Conservation (phyloP, 2,888 invertebrate genomes). For the Diaperis boleti region DNA sequence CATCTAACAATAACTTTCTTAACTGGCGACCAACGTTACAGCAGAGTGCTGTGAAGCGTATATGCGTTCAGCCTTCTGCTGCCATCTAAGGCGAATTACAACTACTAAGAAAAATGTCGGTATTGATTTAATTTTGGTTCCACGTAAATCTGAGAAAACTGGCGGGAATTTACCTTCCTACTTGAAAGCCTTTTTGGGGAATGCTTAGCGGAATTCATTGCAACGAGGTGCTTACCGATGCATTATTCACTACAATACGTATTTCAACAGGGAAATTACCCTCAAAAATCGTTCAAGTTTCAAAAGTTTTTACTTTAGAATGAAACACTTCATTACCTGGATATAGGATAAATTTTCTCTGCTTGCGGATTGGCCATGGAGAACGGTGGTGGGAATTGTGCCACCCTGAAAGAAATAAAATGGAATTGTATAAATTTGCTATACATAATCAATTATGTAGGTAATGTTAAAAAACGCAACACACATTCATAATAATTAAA, state of each 20-base stretch:
- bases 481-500: too few relatives aligned
- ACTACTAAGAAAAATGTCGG: constrained; percentile 6
- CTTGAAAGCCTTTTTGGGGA: constrained; percentile 2
- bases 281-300: constrained; percentile 9
- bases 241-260: constrained; percentile 24
- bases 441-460: too few relatives aligned
- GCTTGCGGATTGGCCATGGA: constrained; percentile 56
- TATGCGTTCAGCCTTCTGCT: constrained; percentile 17
- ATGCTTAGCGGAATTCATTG: constrained; percentile 20
- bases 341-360: constrained; percentile 59
- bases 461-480: too few relatives aligned
- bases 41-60: constrained; percentile 16
- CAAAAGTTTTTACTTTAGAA: not conserved
- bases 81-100: constrained; percentile 28
- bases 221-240: constrained; percentile 20
- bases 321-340: constrained; percentile 50
- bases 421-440: too few relatives aligned
- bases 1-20: constrained; percentile 18
- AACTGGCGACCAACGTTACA: not conserved
- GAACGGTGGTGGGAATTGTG: constrained; percentile 48
- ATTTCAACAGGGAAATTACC: constrained; percentile 26
- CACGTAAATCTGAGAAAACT: constrained; percentile 12
- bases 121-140: constrained; percentile 12
- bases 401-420: constrained; percentile 43
- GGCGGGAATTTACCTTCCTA: constrained; percentile 12